Evolutionary conservation across 2,797 vertebrate genomes (phyloP), one percentile per base, ranked within the genome.

Genomic region (Etheostoma nigrum): DNA sequence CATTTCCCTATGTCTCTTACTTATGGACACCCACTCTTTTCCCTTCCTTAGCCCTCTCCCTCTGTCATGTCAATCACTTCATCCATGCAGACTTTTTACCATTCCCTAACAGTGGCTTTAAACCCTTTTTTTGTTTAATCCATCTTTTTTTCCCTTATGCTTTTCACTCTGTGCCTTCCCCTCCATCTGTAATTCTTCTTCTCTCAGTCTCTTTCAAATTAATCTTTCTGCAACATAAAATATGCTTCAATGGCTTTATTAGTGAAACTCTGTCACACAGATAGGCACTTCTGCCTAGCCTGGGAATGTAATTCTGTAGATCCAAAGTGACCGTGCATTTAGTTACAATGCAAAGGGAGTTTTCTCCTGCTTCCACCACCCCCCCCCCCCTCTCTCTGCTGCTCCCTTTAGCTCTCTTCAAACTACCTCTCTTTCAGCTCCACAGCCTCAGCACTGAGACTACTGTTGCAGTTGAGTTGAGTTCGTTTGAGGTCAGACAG

Each of bases 401-500:
- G 54, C 78, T 68, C 66, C 65, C 42, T 73, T 49, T 30, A 68
- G 68, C 62, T 72, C 72, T 36, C 61, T 68, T 59, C 62, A 76
- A 66, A 52, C 45, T 42, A 48, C 48, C 19, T 76, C 75, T 66
- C 72, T 72, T 72, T 77, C 44, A 78, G 79, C 85, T 85, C 58
- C 81, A 77, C 81, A 80, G 87, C 84, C 87, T 40, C 82, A 88
- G 84, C 77, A 66, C 59, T 33, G 62, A 81, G 80, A 60, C 83
- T 77, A 77, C 79, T 76, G 78, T 53, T 73, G 78, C 75, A 79
- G 71, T 57, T 71, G 79, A 83, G 79, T 18, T 73, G 65, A 90
- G 90, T 92, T 94, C 86, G 90, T 67, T 30, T 76, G 70, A 92
- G 92, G 92, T 92, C 92, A 89, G 86, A 84, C 77, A 82, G 79